Percentiles rank a stretch among this genome's conserved stretches.
phyloP scores from a whole-genome alignment of 2,888 invertebrate species.

The Rutpela maculata region DNA sequence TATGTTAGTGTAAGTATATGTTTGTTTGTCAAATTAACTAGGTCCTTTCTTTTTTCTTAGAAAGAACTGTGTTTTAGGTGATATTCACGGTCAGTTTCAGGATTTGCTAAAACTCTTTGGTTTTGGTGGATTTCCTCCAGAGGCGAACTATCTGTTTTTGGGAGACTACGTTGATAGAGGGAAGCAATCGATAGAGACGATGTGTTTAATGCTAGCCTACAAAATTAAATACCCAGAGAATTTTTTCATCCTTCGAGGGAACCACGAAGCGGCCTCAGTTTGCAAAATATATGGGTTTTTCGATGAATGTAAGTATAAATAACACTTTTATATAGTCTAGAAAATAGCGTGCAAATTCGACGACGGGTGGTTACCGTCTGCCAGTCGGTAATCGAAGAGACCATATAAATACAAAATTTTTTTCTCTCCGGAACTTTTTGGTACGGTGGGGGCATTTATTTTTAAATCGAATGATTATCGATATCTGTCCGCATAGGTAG shows the following conservation, averaged over 20 bases:
- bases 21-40: background rate
- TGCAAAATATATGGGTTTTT: slow-evolving; percentile 81
- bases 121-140: slow-evolving; percentile 81
- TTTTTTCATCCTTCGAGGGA: slow-evolving; percentile 81
- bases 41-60: slow-evolving; percentile 27
- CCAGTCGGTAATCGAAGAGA: too few species aligned
- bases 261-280: slow-evolving; percentile 82
- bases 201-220: slow-evolving; percentile 80
- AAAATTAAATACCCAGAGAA: slow-evolving; percentile 84
- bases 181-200: slow-evolving; percentile 80
- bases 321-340: too few species aligned
- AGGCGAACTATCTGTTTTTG: slow-evolving; percentile 81
- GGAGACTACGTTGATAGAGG: slow-evolving; percentile 80
- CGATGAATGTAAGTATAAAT: slow-evolving; percentile 76
- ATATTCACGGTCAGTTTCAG: slow-evolving; percentile 81
- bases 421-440: too few species aligned
- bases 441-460: too few species aligned
- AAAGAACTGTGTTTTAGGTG: slow-evolving; percentile 71
- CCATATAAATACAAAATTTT: too few species aligned
- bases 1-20: background rate
- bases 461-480: too few species aligned
- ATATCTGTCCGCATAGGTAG: too few species aligned
- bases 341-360: too few species aligned
- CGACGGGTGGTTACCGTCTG: too few species aligned
- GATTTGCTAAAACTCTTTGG: slow-evolving; percentile 80